These are phyloP conservation scores for Xestia xanthographa DNA, from an alignment of 2,888 invertebrate genomes.

Conservation along the genomic window DNA sequence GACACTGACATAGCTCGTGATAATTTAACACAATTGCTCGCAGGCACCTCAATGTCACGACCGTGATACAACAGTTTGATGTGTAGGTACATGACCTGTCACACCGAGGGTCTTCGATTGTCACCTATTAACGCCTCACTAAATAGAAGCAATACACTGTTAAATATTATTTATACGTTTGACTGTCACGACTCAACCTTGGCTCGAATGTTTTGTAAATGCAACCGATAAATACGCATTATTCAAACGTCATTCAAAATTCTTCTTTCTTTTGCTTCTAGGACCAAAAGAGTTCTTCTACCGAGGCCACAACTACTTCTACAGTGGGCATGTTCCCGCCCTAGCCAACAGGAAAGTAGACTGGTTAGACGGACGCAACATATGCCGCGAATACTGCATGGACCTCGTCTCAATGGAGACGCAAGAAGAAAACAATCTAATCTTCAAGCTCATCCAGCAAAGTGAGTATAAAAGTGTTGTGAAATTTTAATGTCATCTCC, in stretches of 20 bases:
- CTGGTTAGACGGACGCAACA: constrained; percentile 97
- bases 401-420: constrained; percentile 97
- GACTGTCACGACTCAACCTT: constrained; percentile 67
- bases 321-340: constrained; percentile 94
- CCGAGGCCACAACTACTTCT: constrained; percentile 97
- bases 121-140: constrained; percentile 69
- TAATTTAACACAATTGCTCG: constrained; percentile 76
- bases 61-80: constrained; percentile 77
- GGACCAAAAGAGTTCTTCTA: constrained; percentile 97
- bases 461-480: constrained; percentile 86
- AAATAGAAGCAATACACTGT: constrained; percentile 60
- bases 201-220: constrained; percentile 29
- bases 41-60: constrained; percentile 85
- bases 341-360: constrained; percentile 95
- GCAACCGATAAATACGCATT: constrained; percentile 32
- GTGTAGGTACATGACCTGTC: constrained; percentile 78
- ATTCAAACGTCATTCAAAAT: constrained; percentile 24
- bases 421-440: constrained; percentile 97
- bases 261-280: constrained; percentile 81
- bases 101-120: constrained; percentile 72
- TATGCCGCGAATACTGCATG: constrained; percentile 98
- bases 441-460: constrained; percentile 96
- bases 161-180: constrained; percentile 65
- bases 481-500: constrained; percentile 51
- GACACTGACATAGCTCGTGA: constrained; percentile 69